Conservation (phyloP, 2,113 vertebrate species). For the Microcebus murinus region DNA sequence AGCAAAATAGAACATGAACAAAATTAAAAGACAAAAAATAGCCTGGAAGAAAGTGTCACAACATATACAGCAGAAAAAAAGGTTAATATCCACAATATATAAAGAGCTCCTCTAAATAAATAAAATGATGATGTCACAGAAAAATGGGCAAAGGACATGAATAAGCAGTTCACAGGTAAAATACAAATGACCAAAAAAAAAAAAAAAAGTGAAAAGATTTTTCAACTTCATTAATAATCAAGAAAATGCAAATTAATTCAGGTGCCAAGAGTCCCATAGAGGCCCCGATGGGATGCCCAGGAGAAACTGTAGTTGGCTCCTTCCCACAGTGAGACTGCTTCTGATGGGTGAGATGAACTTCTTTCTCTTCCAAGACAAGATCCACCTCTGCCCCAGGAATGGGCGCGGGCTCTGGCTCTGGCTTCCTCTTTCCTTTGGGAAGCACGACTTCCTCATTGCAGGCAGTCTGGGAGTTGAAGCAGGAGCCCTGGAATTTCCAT, state of each 20-base stretch:
- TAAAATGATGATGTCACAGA: background rate
- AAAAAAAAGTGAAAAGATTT: background rate
- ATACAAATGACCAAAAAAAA: background rate
- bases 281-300: background rate
- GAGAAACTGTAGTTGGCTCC: background rate
- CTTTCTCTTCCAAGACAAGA: background rate
- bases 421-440: conserved; percentile 34
- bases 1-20: background rate
- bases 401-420: background rate
- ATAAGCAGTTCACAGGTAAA: background rate
- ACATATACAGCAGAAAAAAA: background rate
- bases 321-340: background rate
- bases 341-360: background rate
- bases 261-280: background rate
- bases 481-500: background rate
- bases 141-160: background rate
- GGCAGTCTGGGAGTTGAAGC: background rate
- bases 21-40: background rate
- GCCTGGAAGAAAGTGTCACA: background rate
- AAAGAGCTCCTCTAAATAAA: conserved; percentile 24
- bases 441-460: background rate
- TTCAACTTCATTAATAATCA: conserved; percentile 4
- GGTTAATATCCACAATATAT: background rate
- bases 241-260: background rate
- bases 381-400: conserved; percentile 38